Evolutionary conservation across 2,797 vertebrate species (phyloP).

Genomic region (Myiotriccus ornatus): DNA sequence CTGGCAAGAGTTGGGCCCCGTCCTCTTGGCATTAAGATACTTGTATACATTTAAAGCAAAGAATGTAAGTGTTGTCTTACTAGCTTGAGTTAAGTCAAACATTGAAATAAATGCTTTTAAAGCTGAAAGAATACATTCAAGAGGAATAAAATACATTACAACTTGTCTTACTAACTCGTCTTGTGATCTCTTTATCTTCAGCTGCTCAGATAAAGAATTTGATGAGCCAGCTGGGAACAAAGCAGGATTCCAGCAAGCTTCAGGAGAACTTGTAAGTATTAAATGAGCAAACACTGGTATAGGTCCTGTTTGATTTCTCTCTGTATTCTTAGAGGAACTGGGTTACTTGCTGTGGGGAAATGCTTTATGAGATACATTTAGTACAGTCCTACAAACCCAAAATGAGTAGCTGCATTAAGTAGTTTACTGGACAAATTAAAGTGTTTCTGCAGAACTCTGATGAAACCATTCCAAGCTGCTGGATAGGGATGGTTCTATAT

Average conservation of each 20-base stretch:
- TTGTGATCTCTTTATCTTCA: slow-evolving; percentile 63
- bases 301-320: not conserved
- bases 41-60: not conserved
- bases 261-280: slow-evolving; percentile 91
- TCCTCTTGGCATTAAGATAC: not conserved
- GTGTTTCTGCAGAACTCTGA: not conserved
- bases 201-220: slow-evolving; percentile 93
- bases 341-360: not conserved
- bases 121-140: not conserved
- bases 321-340: not conserved
- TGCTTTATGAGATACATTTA: not conserved
- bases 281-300: not conserved
- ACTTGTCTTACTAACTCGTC: not conserved
- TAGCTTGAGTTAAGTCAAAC: not conserved
- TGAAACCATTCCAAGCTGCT: not conserved
- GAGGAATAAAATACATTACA: not conserved
- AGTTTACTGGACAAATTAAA: not conserved
- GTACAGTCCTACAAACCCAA: not conserved
- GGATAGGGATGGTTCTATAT: not conserved
- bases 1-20: not conserved
- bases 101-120: not conserved
- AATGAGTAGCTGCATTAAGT: not conserved
- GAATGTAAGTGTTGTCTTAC: not conserved
- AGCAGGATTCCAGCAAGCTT: slow-evolving; percentile 89
- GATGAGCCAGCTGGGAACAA: slow-evolving; percentile 92